Evolutionary conservation across 2,888 invertebrate species (phyloP).

Genomic region (Gnatocerus cornutus): DNA sequence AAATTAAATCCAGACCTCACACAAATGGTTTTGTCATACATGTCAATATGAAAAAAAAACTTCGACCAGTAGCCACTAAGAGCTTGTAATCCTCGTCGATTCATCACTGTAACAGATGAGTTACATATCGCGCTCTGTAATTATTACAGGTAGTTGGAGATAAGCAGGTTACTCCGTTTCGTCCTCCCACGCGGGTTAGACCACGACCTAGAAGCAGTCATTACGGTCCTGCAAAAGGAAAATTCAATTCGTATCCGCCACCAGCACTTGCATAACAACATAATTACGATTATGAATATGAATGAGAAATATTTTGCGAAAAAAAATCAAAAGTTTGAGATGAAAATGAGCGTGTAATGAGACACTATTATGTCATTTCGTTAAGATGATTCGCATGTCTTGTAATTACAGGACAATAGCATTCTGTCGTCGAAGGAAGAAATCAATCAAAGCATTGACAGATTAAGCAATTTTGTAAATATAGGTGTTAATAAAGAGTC

Average conservation of each 20-base stretch:
- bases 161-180: conserved; percentile 34
- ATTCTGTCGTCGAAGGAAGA: no score
- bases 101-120: conserved; percentile 37
- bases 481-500: no score
- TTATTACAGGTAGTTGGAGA: conserved; percentile 43
- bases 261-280: conserved; percentile 47
- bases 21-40: no score
- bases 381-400: conserved; percentile 45
- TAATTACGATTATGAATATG: conserved; percentile 53
- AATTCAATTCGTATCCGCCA: conserved; percentile 46
- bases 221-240: conserved; percentile 49
- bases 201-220: conserved; percentile 40
- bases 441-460: no score
- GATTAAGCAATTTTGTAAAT: no score
- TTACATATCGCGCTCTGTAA: conserved; percentile 41
- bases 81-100: conserved; percentile 18
- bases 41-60: no score
- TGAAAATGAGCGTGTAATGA: conserved; percentile 61
- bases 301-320: conserved; percentile 51
- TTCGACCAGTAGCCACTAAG: neutral
- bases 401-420: neutral
- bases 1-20: no score
- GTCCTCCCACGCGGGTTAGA: conserved; percentile 43
- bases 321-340: conserved; percentile 58
- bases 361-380: conserved; percentile 61